phyloP scores from a whole-genome alignment of 2,888 invertebrate species.

The Melinopterus prodromus region DNA sequence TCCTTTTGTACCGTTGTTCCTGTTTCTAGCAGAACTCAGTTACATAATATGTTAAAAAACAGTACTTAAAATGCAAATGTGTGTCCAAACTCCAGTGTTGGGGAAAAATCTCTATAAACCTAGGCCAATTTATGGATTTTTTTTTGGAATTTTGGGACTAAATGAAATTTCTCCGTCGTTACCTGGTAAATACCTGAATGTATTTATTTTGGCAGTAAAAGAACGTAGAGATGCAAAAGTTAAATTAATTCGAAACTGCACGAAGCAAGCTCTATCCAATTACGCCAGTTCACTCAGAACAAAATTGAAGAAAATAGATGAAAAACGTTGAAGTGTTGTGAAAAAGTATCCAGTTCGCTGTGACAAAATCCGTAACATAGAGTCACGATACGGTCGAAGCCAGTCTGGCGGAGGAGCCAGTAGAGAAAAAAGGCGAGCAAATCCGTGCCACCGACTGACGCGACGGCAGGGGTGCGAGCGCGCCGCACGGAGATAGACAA shows the following conservation, averaged over 20 bases:
- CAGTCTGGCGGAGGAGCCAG: conserved; percentile 12
- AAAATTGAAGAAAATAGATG: not conserved
- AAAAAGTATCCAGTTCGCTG: not conserved
- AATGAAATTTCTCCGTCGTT: too few species aligned
- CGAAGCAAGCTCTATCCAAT: not conserved
- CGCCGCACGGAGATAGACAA: conserved; percentile 23
- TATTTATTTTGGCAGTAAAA: not conserved
- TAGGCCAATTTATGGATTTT: too few species aligned
- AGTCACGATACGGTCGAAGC: conserved; percentile 25
- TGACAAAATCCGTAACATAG: conserved; percentile 25
- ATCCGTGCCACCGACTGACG: conserved; percentile 10
- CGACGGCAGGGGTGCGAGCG: not conserved
- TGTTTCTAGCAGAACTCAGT: too few species aligned
- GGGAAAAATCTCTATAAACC: too few species aligned
- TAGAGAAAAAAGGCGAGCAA: conserved; percentile 13
- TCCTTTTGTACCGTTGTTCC: too few species aligned
- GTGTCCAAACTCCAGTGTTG: too few species aligned
- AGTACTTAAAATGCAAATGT: too few species aligned
- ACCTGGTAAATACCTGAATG: too few species aligned
- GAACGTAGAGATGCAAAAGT: not conserved
- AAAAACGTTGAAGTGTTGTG: not conserved
- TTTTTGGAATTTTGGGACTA: too few species aligned
- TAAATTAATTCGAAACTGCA: not conserved
- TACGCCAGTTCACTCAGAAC: not conserved
- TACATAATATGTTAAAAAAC: too few species aligned